These are phyloP conservation scores for Bubo bubo DNA, from an alignment of 2,113 vertebrate species.

Conservation along the genomic window DNA sequence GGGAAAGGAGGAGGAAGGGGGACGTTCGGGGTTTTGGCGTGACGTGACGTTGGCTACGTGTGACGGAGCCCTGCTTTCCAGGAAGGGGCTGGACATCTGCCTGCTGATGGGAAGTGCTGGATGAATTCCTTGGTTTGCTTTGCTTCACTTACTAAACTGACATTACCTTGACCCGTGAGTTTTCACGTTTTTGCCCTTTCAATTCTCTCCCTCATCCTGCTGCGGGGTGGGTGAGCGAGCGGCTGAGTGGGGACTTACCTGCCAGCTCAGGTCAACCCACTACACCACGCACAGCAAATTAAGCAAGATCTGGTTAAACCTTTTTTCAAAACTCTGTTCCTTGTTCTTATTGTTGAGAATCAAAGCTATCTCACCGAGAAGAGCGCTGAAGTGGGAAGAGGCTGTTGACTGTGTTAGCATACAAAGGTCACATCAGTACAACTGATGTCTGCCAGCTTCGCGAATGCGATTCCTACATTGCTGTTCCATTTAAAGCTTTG, in stretches of 20 bases:
- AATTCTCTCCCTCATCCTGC: neutral
- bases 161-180: neutral
- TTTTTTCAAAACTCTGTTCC: neutral
- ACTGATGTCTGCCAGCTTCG: neutral
- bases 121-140: neutral
- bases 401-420: neutral
- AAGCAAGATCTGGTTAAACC: neutral
- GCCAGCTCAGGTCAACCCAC: neutral
- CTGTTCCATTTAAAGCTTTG: neutral
- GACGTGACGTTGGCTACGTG: fast-evolving
- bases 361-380: neutral
- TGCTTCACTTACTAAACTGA: neutral
- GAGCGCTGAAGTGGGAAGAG: neutral
- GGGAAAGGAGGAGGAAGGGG: neutral
- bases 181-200: neutral
- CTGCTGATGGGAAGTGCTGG: neutral
- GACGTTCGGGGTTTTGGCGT: fast-evolving
- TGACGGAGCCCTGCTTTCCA: neutral
- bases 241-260: neutral
- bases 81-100: neutral
- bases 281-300: neutral
- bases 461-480: neutral
- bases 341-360: neutral
- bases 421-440: neutral
- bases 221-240: fast-evolving